Base-by-base conservation (phyloP, 2,888 invertebrate species). In the Cephus pulcher region DNA sequence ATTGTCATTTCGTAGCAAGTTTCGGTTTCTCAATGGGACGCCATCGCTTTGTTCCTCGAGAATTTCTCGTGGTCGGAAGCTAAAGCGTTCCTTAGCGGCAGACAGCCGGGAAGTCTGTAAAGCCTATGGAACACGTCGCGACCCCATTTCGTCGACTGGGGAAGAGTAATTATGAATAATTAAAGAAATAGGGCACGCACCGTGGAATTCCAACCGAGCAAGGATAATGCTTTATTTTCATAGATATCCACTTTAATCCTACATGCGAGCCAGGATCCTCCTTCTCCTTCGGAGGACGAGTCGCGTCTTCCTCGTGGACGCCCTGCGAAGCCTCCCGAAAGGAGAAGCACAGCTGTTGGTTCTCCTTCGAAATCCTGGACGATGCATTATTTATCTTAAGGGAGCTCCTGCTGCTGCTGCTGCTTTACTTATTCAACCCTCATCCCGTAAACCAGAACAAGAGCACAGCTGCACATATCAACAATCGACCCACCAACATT, bases 331-430 rank as follows among this genome's bases (percentile, higher is more conserved):
- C 6, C 15, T 34, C 32, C 15, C n/a, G 71, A 71, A 33, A 71
- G 32, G 71, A 56, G 40, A 56, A 30, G 32, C 71, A 15, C 71
- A 71, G 32, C 71, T 71, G 71, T 71, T 71, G 71, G 32, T 34
- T 32, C 9, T 71, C 11, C 71, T 33, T 34, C 71, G 71, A 71
- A 32, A 71, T 71, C 32, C 32, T 15, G 33, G 30, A 33, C 32
- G 71, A 71, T 71, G 15, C 30, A 71, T 71, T 71, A 71, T 71
- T 71, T 71, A 71, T 11, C 33, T 30, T 4, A 15, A 15, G 32
- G 30, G 9, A 33, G 15, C 33, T 70, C 12, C 35, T 35, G 12
- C 35, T 35, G 30, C 70, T 70, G 4, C 37, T 73, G 94, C 93
- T 76, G 2, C 84, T 78, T 0, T 40, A 40, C 40, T 40, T 40